Base-by-base conservation (phyloP, 2,113 vertebrate species). In the Paralichthys olivaceus region DNA sequence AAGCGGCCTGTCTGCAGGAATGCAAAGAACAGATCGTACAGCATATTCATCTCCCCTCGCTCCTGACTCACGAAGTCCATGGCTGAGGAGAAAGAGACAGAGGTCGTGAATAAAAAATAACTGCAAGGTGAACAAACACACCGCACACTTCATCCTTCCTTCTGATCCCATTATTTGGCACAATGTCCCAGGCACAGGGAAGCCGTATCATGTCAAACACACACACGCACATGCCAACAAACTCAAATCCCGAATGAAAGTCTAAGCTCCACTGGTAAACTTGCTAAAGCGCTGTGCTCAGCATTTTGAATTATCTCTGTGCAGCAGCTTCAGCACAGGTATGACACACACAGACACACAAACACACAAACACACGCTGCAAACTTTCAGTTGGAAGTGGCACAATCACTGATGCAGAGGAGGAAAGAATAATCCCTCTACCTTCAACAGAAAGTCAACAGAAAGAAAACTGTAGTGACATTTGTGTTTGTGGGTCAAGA, bases 11-110 rank as follows among this genome's bases (percentile, higher is more conserved):
- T 96, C 85, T 96, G 91, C 80, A 99, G 89, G 92, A 99, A 99
- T 23, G 95, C 96, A 3, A 99, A 99, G 94, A 96, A 96, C 84
- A 99, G 95, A 91, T 96, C 94, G 55, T 97, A 98, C 14, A 99
- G 93, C 95, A 97, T 96, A 3, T 89, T 91, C 97, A 97, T 98
- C 92, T 99, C 97, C 7, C 97, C 97, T 47, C 93, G 93, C 75
- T 96, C 93, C 81, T 95, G 94, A 90, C 93, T 97, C 84, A 96
- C 74, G 83, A 95, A 95, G 89, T 97, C 97, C 96, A 97, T 96
- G 73, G 93, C 98, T 99, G 80, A 66, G 20, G 55, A 73, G 37
- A 56, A 32, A 84, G 25, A 49, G 28, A 79, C 56, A 70, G 67
- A 80, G 62, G 68, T 71, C 20, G 19, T 66, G 20, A 83, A 66